Conservation (phyloP, 1,140 invertebrate genomes). For the Microvelia longipes region DNA sequence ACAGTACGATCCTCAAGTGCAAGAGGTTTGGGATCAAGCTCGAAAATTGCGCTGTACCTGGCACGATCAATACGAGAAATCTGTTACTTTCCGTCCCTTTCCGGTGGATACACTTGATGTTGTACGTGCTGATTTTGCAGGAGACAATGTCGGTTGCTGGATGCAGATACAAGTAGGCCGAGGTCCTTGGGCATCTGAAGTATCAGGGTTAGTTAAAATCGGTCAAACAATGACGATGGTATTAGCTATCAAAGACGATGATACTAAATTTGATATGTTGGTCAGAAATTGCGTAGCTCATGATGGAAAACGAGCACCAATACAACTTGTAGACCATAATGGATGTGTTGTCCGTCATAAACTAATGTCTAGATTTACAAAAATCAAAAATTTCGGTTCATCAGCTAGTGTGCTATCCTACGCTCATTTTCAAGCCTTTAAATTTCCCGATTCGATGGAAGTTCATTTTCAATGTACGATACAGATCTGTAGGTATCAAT, state of each 20-base stretch:
- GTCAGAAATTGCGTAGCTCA: conserved; percentile 87
- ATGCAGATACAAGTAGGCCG: conserved; percentile 92
- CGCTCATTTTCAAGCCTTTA: conserved; percentile 85
- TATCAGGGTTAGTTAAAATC: conserved; percentile 86
- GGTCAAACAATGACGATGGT: conserved; percentile 95
- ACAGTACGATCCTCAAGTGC: conserved; percentile 86
- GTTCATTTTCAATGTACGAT: conserved; percentile 94
- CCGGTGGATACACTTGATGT: conserved; percentile 88
- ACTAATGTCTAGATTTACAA: conserved; percentile 84
- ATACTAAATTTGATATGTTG: conserved; percentile 90
- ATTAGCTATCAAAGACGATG: conserved; percentile 83
- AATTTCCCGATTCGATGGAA: conserved; percentile 93
- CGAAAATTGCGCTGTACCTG: conserved; percentile 78
- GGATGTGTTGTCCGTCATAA: conserved; percentile 84
- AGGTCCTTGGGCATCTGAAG: conserved; percentile 86
- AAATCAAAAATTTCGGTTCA: conserved; percentile 88
- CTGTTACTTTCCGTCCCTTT: conserved; percentile 83
- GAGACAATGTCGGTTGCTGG: conserved; percentile 89
- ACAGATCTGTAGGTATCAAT: conserved; percentile 84
- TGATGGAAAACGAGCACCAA: conserved; percentile 79
- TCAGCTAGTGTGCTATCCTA: conserved; percentile 85
- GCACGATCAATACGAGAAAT: conserved; percentile 91
- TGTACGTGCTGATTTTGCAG: conserved; percentile 83
- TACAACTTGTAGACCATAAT: conserved; percentile 79
- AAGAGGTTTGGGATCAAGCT: conserved; percentile 54